These are phyloP conservation scores for Crocodylus rhombifer DNA, from an alignment of 2,797 vertebrate genomes.

Conservation along the genomic window DNA sequence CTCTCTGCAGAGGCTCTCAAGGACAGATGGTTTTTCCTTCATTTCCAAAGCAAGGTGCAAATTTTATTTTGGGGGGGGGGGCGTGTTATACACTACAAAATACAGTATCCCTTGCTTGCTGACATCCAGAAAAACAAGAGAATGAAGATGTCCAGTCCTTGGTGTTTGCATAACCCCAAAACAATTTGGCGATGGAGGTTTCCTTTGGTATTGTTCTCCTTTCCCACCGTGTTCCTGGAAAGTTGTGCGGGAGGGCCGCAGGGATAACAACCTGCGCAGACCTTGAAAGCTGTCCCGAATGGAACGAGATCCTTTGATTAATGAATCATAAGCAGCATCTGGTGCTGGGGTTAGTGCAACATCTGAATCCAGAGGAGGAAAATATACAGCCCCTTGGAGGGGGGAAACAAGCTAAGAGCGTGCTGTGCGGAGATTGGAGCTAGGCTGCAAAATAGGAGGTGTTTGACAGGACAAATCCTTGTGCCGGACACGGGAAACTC, in stretches of 20 bases:
- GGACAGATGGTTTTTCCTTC: too few relatives aligned
- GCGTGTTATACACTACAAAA: too few relatives aligned
- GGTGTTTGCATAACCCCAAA: neutral
- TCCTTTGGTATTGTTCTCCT: neutral
- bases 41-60: too few relatives aligned
- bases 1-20: too few relatives aligned
- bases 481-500: fast-evolving
- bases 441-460: neutral
- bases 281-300: neutral
- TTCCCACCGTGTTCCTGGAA: neutral
- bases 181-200: neutral
- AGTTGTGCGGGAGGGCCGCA: neutral
- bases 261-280: neutral
- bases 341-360: neutral
- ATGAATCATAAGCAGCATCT: neutral
- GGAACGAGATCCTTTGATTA: neutral
- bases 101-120: too few relatives aligned
- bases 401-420: neutral
- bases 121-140: too few relatives aligned
- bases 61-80: too few relatives aligned
- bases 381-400: neutral
- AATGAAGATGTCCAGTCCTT: too few relatives aligned
- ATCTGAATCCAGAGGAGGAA: neutral
- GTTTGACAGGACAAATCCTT: neutral
- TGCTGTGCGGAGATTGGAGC: neutral